phyloP scores from a whole-genome alignment of 2,888 invertebrate species.

The Seira sanloemensis region DNA sequence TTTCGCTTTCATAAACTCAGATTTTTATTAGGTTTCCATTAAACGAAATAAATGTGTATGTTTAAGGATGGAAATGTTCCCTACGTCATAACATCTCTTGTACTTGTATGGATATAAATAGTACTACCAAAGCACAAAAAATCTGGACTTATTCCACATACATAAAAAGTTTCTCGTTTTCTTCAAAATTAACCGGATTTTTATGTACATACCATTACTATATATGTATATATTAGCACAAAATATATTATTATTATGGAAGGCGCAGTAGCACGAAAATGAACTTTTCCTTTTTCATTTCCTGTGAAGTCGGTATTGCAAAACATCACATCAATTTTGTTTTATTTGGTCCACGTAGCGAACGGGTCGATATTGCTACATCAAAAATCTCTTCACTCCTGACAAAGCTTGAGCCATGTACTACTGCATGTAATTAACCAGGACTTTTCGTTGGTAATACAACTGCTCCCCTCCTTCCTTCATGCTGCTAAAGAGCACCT shows the following conservation, averaged over 20 bases:
- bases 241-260: neutral
- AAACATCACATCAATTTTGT: no score
- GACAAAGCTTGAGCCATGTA: neutral
- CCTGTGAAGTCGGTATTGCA: neutral
- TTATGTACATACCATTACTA: neutral
- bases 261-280: constrained; percentile 13
- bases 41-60: neutral
- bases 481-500: constrained; percentile 8
- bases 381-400: no score
- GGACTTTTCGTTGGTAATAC: neutral
- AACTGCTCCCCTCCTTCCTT: no score
- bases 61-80: no score
- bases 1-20: constrained; percentile 5
- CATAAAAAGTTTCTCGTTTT: neutral
- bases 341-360: no score
- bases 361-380: no score
- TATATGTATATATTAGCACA: no score
- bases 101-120: no score
- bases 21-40: neutral
- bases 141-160: neutral
- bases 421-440: constrained; percentile 5
- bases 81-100: no score
- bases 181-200: constrained; percentile 1
- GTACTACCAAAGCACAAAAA: no score
- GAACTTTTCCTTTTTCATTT: constrained; percentile 17